A percentile compares a stretch with the other conserved stretches of the same genome.
These are phyloP conservation scores for Drosophila parvula DNA, from an alignment of 1,140 invertebrate genomes.

Conservation along the genomic window DNA sequence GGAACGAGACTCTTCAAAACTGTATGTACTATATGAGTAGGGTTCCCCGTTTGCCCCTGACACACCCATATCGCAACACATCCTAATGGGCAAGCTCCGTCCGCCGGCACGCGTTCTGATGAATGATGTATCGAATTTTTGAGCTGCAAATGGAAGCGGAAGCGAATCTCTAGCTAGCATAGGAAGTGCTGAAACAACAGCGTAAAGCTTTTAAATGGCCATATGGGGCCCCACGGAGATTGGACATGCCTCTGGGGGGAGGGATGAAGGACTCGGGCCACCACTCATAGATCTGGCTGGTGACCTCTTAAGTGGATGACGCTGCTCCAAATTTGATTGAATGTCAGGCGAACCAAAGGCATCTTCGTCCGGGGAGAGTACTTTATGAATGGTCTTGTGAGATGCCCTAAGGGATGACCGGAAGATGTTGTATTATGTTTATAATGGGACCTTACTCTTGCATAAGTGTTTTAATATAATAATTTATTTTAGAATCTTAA, in stretches of 20 bases:
- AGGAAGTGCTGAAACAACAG: conserved; percentile 75
- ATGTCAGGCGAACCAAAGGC: conserved; percentile 22
- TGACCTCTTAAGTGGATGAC: conserved; percentile 57
- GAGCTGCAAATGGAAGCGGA: conserved; percentile 62
- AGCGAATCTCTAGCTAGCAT: conserved; percentile 30
- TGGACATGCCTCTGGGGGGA: conserved; percentile 43
- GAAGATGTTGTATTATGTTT: background rate
- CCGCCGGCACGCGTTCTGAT: conserved; percentile 70
- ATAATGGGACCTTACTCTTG: accelerated
- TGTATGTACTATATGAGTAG: conserved; percentile 47
- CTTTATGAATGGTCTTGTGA: background rate
- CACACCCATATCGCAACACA: conserved; percentile 18
- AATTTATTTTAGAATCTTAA: background rate
- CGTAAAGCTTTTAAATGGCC: conserved; percentile 77
- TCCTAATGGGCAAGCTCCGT: conserved; percentile 50
- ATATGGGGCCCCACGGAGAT: conserved; percentile 56
- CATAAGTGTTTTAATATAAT: background rate
- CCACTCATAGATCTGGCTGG: conserved; percentile 25
- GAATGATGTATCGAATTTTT: conserved; percentile 81
- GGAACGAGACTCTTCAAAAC: conserved; percentile 34
- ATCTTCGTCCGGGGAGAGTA: background rate
- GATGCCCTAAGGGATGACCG: background rate
- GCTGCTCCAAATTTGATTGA: conserved; percentile 49
- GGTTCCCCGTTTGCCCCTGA: background rate
- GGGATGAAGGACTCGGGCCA: conserved; percentile 18